Percentiles rank a stretch among this genome's conserved stretches.
Evolutionary conservation across 2,888 invertebrate genomes (phyloP).

Genomic region (Scrobipalpa costella): DNA sequence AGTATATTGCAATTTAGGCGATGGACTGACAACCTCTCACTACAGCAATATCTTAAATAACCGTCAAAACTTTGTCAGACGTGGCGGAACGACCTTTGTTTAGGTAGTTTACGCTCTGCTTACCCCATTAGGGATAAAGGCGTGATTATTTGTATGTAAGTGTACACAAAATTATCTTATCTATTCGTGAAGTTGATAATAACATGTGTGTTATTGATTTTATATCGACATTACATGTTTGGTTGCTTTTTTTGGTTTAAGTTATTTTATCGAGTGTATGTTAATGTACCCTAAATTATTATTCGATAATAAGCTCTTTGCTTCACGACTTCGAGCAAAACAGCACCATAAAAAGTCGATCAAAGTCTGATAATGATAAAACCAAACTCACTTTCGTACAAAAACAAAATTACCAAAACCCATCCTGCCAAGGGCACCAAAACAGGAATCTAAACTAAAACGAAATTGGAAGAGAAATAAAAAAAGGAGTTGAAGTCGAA

Average conservation of each 20-base stretch:
- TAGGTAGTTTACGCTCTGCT: too few species aligned
- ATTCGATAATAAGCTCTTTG: too few species aligned
- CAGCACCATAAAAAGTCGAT: background rate
- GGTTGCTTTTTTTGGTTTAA: background rate
- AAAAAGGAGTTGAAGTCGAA: constrained; percentile 48
- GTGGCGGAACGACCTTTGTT: too few species aligned
- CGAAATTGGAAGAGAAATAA: constrained; percentile 29
- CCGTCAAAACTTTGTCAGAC: too few species aligned
- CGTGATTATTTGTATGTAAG: too few species aligned
- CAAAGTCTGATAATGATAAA: background rate
- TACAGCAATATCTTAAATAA: too few species aligned
- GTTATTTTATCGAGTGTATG: background rate
- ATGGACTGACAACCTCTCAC: too few species aligned
- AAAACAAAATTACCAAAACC: constrained; percentile 10
- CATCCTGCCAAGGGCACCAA: constrained; percentile 24
- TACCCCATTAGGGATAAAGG: too few species aligned
- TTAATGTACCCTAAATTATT: too few species aligned
- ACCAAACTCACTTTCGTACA: background rate
- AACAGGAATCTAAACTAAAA: constrained; percentile 32
- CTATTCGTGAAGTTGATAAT: constrained; percentile 11
- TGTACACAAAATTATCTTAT: background rate
- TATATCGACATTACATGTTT: background rate
- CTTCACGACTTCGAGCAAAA: too few species aligned
- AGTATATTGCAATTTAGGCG: too few species aligned
- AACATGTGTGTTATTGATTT: constrained; percentile 4